Conservation (phyloP, 2,797 vertebrate species). For the Karalla daura region DNA sequence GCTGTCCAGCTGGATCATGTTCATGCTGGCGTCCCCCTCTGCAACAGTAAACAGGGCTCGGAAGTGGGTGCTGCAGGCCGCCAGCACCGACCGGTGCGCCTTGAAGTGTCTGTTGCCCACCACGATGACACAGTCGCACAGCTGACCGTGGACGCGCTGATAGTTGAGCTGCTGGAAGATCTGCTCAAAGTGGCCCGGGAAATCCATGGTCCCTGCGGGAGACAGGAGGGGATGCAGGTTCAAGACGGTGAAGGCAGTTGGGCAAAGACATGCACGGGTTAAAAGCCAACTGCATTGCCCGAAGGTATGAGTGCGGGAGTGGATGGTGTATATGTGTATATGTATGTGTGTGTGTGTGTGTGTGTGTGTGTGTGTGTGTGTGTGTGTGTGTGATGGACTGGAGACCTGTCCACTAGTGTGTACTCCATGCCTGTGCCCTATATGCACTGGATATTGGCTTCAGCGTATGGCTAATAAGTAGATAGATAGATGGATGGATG, state of each 20-base stretch:
- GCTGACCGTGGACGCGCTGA: conserved; percentile 95
- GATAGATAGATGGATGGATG: too few relatives aligned
- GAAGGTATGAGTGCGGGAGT: too few relatives aligned
- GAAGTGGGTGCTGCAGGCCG: conserved; percentile 98
- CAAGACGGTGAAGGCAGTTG: too few relatives aligned
- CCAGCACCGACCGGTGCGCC: conserved; percentile 95
- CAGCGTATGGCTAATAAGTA: too few relatives aligned
- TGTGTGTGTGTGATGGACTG: too few relatives aligned
- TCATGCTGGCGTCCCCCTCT: conserved; percentile 94
- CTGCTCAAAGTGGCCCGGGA: conserved; percentile 97
- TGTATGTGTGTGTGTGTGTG: too few relatives aligned
- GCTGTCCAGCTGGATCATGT: conserved; percentile 97
- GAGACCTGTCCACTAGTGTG: too few relatives aligned
- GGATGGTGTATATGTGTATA: too few relatives aligned
- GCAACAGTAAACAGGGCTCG: conserved; percentile 95
- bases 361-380: too few relatives aligned
- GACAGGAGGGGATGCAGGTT: neutral
- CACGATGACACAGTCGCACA: conserved; percentile 96
- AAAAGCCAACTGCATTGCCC: too few relatives aligned
- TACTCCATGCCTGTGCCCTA: too few relatives aligned
- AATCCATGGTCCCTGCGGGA: conserved; percentile 92
- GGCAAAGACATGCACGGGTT: neutral
- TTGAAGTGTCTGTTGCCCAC: conserved; percentile 97
- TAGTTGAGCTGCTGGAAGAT: conserved; percentile 98
- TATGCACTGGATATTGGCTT: too few relatives aligned